phyloP scores from a whole-genome alignment of 2,888 invertebrate species.

The Eristalis pertinax region DNA sequence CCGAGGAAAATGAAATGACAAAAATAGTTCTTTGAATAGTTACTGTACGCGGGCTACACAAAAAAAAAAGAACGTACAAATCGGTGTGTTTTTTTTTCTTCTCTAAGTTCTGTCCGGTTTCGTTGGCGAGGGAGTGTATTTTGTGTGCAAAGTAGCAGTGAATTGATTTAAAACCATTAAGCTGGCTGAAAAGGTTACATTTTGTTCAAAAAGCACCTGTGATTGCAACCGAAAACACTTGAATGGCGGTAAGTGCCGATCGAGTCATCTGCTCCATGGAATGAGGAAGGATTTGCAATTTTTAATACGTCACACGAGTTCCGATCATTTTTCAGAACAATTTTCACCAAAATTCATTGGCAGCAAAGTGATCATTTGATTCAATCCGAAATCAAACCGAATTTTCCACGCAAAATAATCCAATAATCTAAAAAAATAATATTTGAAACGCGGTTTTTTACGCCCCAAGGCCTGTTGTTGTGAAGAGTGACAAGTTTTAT shows the following conservation, averaged over 20 bases:
- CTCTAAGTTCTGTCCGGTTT: background rate
- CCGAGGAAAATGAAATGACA: background rate
- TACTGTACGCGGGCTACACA: background rate
- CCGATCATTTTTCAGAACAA: conserved; percentile 69
- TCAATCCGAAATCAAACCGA: conserved; percentile 4
- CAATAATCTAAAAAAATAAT: background rate
- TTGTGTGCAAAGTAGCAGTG: conserved; percentile 55
- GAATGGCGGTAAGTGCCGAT: conserved; percentile 66
- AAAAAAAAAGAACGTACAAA: background rate
- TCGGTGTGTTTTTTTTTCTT: background rate
- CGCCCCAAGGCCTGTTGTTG: background rate
- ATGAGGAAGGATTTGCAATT: conserved; percentile 68
- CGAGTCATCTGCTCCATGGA: conserved; percentile 60
- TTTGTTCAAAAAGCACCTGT: conserved; percentile 68
- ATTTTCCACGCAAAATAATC: background rate
- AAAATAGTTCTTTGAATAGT: background rate
- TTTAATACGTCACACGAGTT: conserved; percentile 65
- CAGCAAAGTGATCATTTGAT: conserved; percentile 68
- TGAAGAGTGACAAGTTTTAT: conserved; percentile 37
- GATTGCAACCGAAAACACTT: conserved; percentile 69
- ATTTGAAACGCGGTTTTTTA: background rate
- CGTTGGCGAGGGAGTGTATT: conserved; percentile 41
- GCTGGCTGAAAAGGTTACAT: conserved; percentile 67
- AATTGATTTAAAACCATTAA: conserved; percentile 58
- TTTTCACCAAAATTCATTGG: conserved; percentile 59